A percentile compares a stretch with the other conserved stretches of the same genome.
These are phyloP conservation scores for Charadrius vociferus DNA, from an alignment of 2,113 vertebrate genomes.

Conservation along the genomic window DNA sequence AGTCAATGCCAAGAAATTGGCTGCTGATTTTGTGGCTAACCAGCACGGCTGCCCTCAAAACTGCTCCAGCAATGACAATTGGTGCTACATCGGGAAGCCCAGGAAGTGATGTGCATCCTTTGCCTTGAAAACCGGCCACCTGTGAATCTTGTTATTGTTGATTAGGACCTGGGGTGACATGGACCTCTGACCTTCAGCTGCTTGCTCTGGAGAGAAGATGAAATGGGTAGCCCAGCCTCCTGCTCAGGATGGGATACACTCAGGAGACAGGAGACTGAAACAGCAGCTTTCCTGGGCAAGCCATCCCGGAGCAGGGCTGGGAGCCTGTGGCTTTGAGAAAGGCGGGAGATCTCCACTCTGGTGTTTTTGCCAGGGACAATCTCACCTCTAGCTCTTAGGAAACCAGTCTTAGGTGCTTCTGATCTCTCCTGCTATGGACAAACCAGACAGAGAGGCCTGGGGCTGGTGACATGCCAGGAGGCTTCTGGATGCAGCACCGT, in stretches of 20 bases:
- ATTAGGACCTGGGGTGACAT: background rate
- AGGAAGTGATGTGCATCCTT: background rate
- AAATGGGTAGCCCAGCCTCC: background rate
- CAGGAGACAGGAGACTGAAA: background rate
- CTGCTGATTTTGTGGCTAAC: background rate
- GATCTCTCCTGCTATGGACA: background rate
- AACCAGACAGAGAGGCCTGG: background rate
- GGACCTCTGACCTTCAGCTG: background rate
- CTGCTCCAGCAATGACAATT: background rate
- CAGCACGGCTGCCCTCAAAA: background rate
- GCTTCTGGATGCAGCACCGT: background rate
- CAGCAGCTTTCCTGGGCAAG: background rate
- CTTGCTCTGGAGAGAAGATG: background rate
- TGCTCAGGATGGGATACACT: background rate
- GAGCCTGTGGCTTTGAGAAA: background rate
- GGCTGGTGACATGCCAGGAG: background rate
- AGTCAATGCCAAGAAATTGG: background rate
- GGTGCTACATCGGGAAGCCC: rapidly evolving
- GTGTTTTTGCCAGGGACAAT: background rate
- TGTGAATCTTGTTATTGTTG: background rate
- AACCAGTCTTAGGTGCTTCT: background rate
- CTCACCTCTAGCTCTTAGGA: background rate
- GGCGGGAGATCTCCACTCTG: background rate
- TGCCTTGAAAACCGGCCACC: background rate
- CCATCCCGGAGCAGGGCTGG: background rate